Evolutionary conservation across 2,113 vertebrate genomes (phyloP), one percentile per base, ranked within the genome.

Genomic region (Nesoenas mayeri): DNA sequence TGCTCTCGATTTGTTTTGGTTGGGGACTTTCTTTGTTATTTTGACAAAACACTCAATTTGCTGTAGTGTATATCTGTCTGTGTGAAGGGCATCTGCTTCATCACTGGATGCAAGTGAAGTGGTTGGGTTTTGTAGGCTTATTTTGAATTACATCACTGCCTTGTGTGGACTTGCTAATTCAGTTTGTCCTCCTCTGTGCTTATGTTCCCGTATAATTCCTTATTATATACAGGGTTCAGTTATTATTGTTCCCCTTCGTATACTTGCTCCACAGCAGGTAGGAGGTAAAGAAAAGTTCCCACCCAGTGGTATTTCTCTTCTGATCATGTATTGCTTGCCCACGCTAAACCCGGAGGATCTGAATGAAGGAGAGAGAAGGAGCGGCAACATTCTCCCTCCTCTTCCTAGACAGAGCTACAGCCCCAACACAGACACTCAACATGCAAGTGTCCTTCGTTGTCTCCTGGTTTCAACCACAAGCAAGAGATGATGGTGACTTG

Each of bases 321-420:
- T 13, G 6, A 2, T 40, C 0, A 0, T 31, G 19, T 66, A 22
- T 38, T 79, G 3, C 38, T 85, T 70, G 40, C 10, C 8, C 16
- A 22, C 2, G 3, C 11, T 53, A 61, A 85, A 53, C 7, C 12
- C 34, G 13, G 25, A 61, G 36, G 13, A 34, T 19, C 64, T 6
- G 0, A 56, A 28, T 32, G 28, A 84, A 66, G 26, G 34, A 75
- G 20, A 62, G 12, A 8, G 48, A 44, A 72, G 34, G 34, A 81
- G 7, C 0, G 1, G 7, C 1, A 3, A 28, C 7, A 29, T 70
- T 31, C 6, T 71, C 19, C 19, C 9, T 53, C 14, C 15, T 57
- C 13, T 57, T 60, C 61, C 56, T 48, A 61, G 73, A 20, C 26
- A 2, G 3, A 53, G 16, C 42, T 71, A 9, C 38, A 58, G 0